Conservation (phyloP, 2,888 invertebrate species). For the Netelia virgata region DNA sequence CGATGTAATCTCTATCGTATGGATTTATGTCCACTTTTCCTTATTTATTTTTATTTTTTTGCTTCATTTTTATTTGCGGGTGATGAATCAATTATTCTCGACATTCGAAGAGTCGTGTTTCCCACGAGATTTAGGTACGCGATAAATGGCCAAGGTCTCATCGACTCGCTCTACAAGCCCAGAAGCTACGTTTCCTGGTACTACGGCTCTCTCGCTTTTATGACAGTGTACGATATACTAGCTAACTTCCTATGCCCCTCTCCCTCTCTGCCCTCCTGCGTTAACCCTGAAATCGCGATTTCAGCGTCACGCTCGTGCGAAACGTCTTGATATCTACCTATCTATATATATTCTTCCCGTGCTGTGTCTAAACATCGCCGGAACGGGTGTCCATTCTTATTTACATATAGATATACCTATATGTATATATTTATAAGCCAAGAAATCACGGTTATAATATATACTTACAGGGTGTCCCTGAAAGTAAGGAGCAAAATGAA, state of each 20-base stretch:
- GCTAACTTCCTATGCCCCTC: slow-evolving; percentile 7
- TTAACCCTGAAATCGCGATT: slow-evolving; percentile 46
- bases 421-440: neutral
- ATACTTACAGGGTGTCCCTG: no score
- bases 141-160: slow-evolving; percentile 20
- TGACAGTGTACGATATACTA: slow-evolving; percentile 13
- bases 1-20: neutral
- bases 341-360: neutral
- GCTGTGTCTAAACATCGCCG: slow-evolving; percentile 15
- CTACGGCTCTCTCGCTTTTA: slow-evolving; percentile 19
- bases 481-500: no score
- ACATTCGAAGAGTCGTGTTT: neutral
- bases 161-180: slow-evolving; percentile 13
- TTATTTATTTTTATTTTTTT: neutral
- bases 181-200: slow-evolving; percentile 25
- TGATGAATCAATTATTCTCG: slow-evolving; percentile 22
- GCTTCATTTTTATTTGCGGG: neutral
- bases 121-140: slow-evolving; percentile 9
- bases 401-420: neutral
- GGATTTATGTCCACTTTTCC: neutral
- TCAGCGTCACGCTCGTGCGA: slow-evolving; percentile 34
- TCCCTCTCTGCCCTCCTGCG: slow-evolving; percentile 5
- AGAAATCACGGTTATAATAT: no score
- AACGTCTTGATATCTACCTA: slow-evolving; percentile 15
- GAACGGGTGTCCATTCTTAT: neutral